Percentiles rank a stretch among this genome's conserved stretches.
Evolutionary conservation across 1,140 invertebrate genomes (phyloP).

Genomic region (Euwallacea fornicatus): DNA sequence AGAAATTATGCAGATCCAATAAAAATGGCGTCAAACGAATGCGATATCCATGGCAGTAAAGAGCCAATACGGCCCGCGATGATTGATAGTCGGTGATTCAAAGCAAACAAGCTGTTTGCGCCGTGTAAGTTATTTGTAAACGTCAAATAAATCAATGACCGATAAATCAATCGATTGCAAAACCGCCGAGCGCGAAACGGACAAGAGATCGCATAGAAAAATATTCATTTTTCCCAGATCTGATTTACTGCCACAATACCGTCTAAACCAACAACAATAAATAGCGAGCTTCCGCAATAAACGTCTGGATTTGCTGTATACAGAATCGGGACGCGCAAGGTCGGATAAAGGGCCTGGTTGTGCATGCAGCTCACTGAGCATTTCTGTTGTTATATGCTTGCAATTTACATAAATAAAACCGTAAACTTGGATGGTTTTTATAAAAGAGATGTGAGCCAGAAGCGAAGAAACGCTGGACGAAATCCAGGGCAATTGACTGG

Average conservation of each 20-base stretch:
- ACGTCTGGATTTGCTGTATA: slow-evolving; percentile 1
- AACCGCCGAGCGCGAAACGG: background rate
- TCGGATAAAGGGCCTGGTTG: background rate
- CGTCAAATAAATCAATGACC: slow-evolving; percentile 15
- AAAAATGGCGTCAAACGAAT: too few species aligned
- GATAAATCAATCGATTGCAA: slow-evolving; percentile 10
- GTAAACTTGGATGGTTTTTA: background rate
- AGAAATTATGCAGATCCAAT: background rate
- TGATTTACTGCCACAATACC: slow-evolving; percentile 9
- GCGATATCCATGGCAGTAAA: too few species aligned
- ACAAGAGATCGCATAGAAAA: slow-evolving; percentile 10
- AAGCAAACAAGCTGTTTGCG: slow-evolving; percentile 11
- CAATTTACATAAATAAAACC: background rate
- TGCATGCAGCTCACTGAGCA: background rate
- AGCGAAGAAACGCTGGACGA: too few species aligned
- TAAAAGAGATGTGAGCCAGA: too few species aligned
- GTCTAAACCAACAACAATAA: slow-evolving; percentile 8
- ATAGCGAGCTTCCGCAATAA: slow-evolving; percentile 9
- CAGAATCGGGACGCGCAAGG: background rate
- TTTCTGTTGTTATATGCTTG: background rate
- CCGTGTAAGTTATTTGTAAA: slow-evolving; percentile 7
- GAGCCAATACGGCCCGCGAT: background rate
- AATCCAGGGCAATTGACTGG: too few species aligned
- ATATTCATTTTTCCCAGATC: background rate
- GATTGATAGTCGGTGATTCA: slow-evolving; percentile 8